Evolutionary conservation across 2,113 vertebrate genomes (phyloP).

Genomic region (Illadopsis cleaveri): DNA sequence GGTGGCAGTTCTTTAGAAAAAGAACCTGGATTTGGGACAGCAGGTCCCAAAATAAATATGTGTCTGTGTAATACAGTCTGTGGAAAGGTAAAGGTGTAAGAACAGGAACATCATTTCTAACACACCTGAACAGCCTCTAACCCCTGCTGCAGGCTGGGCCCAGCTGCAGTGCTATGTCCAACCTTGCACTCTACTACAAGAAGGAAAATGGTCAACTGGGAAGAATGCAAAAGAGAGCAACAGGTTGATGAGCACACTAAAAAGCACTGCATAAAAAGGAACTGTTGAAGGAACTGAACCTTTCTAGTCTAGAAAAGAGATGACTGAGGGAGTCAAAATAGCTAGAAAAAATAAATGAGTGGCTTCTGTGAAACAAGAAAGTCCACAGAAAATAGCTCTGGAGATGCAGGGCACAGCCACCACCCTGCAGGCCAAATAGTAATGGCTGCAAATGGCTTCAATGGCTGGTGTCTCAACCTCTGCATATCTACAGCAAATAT

Average conservation of each 20-base stretch:
- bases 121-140: background rate
- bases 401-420: background rate
- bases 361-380: background rate
- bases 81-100: background rate
- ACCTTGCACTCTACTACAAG: background rate
- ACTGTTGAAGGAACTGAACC: background rate
- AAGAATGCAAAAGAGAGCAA: background rate
- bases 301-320: background rate
- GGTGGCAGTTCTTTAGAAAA: background rate
- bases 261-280: background rate
- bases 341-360: background rate
- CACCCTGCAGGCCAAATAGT: background rate
- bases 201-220: background rate
- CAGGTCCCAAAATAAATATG: background rate
- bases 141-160: background rate
- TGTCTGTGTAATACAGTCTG: background rate
- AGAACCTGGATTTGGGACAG: background rate
- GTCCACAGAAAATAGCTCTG: background rate
- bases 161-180: background rate
- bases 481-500: background rate
- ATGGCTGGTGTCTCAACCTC: background rate
- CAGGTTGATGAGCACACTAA: background rate
- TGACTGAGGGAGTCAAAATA: background rate
- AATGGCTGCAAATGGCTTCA: background rate
- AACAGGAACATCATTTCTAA: background rate